These are phyloP conservation scores for Podarcis siculus DNA, from an alignment of 2,797 vertebrate genomes.

Conservation along the genomic window DNA sequence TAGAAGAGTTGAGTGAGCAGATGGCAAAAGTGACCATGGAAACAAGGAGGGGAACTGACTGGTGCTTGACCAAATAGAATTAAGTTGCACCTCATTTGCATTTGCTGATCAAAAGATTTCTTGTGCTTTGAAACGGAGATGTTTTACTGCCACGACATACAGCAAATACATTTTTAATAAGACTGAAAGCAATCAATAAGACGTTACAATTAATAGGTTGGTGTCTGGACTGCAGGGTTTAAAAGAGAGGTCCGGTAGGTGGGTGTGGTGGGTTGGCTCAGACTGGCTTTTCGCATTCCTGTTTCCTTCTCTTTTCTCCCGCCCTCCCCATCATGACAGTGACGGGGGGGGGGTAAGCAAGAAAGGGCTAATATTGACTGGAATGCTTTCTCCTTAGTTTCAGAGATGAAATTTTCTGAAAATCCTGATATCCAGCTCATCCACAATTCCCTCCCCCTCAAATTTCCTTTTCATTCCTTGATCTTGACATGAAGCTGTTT, in stretches of 20 bases:
- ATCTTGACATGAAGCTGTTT: no score
- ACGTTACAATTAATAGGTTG: slow-evolving; percentile 1
- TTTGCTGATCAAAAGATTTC: slow-evolving; percentile 64
- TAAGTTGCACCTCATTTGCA: slow-evolving; percentile 60
- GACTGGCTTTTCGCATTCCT: no score
- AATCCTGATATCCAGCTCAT: no score
- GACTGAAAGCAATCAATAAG: slow-evolving; percentile 8
- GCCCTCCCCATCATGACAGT: no score
- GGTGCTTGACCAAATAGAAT: slow-evolving; percentile 62
- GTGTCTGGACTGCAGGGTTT: background rate
- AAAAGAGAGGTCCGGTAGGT: background rate
- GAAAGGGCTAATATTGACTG: no score
- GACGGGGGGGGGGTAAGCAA: no score
- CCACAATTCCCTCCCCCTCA: no score
- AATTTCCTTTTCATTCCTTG: no score
- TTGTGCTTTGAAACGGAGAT: slow-evolving; percentile 4
- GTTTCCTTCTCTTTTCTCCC: no score
- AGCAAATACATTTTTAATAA: slow-evolving; percentile 8
- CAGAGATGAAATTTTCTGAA: no score
- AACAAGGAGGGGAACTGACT: background rate
- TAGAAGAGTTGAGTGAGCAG: background rate
- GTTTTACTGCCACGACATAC: slow-evolving; percentile 52
- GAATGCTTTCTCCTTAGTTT: no score
- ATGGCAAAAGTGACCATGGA: background rate
- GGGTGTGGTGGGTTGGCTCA: no score